Evolutionary conservation across 2,797 vertebrate species (phyloP).

Genomic region (Enteromius fasciolatus): DNA sequence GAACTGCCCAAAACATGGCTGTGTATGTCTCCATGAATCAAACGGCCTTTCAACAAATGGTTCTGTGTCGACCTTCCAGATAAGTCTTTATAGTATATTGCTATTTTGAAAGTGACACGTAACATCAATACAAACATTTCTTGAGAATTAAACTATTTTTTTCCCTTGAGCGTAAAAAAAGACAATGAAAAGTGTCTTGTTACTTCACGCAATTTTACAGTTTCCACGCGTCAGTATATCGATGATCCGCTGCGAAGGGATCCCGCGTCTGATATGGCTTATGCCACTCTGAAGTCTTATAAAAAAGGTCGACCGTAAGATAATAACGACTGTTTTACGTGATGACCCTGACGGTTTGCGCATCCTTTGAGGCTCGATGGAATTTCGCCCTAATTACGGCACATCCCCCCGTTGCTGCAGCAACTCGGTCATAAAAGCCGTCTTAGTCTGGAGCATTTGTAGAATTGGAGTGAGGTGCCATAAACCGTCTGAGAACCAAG

Average conservation of each 20-base stretch:
- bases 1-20: conserved; percentile 59
- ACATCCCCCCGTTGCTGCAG: conserved; percentile 91
- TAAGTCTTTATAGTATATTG: conserved; percentile 27
- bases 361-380: conserved; percentile 86
- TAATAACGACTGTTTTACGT: conserved; percentile 69
- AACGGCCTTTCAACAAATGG: conserved; percentile 53
- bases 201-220: conserved; percentile 22
- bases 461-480: conserved; percentile 82
- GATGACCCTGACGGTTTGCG: conserved; percentile 79
- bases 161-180: not conserved
- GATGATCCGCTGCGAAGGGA: conserved; percentile 17
- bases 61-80: conserved; percentile 55
- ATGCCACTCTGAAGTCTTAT: conserved; percentile 59
- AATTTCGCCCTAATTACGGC: conserved; percentile 92
- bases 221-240: conserved; percentile 36
- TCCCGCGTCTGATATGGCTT: conserved; percentile 51
- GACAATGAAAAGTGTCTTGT: not conserved
- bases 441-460: conserved; percentile 86
- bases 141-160: not conserved
- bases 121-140: not conserved
- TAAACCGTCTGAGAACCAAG: conserved; percentile 90
- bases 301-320: conserved; percentile 75
- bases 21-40: conserved; percentile 57
- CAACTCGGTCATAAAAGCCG: conserved; percentile 93
- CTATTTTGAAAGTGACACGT: conserved; percentile 13